Evolutionary conservation across 2,797 vertebrate species (phyloP), one percentile per base, ranked within the genome.

Genomic region (Pseudotriccus pelzelni): DNA sequence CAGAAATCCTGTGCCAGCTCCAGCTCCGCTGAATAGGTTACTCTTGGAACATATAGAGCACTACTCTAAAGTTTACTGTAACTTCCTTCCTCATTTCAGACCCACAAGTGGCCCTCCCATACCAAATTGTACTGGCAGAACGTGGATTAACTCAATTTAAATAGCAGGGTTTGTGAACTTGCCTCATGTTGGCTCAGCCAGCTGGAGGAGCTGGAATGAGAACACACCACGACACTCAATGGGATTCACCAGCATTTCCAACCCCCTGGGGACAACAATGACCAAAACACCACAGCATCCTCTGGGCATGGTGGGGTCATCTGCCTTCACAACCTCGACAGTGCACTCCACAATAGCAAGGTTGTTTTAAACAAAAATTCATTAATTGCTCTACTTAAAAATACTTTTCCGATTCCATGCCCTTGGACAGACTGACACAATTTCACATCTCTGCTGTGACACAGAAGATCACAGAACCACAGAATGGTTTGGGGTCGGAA

Each of bases 21-120:
- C 72, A 89, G 90, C 87, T 23, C 82, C 3, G 36, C 50, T 94
- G 96, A 89, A 74, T 15, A 91, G 59, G 75, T 47, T 23, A 62
- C 81, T 82, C 72, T 32, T 79, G 53, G 69, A 96, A 90, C 28
- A 39, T 19, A 59, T 30, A 68, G 2, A 32, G 37, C 41, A 28
- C 77, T 88, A n/a, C 58, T 90, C 58, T n/a, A 67, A 93, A 81
- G 0, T 0, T 72, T 69, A 58, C 50, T 79, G 1, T 6, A 90
- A 94, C 74, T 90, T 93, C 80, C 90, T 92, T 91, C 86, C 88
- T 89, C 67, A 68, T 50, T 62, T 92, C 88, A 88, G 92, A 69
- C 43, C 41, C 55, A 64, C 84, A 78, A 8, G 20, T 10, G 13
- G 67, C 84, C 53, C 77, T 88, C 66, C 77, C 62, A 62, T 17